A percentile compares a stretch with the other conserved stretches of the same genome.
Conservation (phyloP, 2,797 vertebrate species). For the Numenius phaeopus region DNA sequence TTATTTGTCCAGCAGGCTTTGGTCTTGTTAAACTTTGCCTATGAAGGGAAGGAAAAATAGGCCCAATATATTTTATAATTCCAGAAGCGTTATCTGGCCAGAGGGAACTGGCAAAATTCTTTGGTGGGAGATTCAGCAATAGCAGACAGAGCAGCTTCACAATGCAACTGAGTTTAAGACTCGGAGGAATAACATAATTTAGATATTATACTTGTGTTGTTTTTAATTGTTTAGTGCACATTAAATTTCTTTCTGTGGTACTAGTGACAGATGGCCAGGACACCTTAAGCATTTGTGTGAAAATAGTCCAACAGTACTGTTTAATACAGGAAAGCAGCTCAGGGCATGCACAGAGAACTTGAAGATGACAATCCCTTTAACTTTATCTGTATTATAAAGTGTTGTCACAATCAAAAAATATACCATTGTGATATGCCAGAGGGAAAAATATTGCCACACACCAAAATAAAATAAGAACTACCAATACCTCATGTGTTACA, state of each 20-base stretch:
- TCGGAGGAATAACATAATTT: not conserved
- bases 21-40: constrained; percentile 52
- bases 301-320: rapidly evolving
- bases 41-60: constrained; percentile 20
- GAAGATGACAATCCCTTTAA: not conserved
- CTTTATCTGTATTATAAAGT: not conserved
- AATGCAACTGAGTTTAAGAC: not conserved
- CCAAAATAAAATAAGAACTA: not conserved
- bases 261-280: too few species aligned
- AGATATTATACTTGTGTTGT: too few species aligned
- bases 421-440: not conserved
- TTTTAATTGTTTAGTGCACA: not conserved
- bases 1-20: constrained; percentile 67
- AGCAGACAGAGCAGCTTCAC: not conserved
- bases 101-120: constrained; percentile 3
- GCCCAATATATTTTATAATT: constrained; percentile 20
- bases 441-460: not conserved
- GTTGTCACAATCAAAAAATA: not conserved
- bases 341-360: not conserved
- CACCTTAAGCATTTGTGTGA: not conserved
- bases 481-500: rapidly evolving
- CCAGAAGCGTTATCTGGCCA: constrained; percentile 28
- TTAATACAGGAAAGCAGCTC: not conserved
- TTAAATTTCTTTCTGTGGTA: not conserved
- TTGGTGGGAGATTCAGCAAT: not conserved